Conservation (phyloP, 2,888 invertebrate species). For the Meandrusa payeni region DNA sequence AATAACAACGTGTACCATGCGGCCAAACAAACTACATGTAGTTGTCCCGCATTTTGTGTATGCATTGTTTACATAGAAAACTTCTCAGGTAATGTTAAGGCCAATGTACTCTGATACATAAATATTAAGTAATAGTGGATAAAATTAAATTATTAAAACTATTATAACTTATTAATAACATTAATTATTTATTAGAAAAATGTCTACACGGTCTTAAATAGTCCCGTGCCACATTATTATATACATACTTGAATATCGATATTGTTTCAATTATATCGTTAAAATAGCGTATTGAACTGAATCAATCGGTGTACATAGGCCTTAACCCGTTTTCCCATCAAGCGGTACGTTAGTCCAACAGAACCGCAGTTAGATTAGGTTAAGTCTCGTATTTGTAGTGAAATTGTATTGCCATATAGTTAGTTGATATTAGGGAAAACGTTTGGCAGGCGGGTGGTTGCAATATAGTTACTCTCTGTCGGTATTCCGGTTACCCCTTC, state of each 20-base stretch:
- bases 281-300: slow-evolving; percentile 1
- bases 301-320: slow-evolving; percentile 21
- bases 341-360: slow-evolving; percentile 62
- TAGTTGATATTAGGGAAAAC: slow-evolving; percentile 67
- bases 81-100: slow-evolving; percentile 52
- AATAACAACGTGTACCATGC: slow-evolving; percentile 2
- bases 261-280: slow-evolving; percentile 3
- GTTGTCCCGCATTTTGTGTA: slow-evolving; percentile 30
- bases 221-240: too few species aligned
- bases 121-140: neutral
- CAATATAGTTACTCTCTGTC: slow-evolving; percentile 49
- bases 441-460: slow-evolving; percentile 72
- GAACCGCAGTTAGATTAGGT: slow-evolving; percentile 62
- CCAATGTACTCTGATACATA: slow-evolving; percentile 8
- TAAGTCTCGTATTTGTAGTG: slow-evolving; percentile 69
- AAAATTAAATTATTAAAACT: too few species aligned
- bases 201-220: too few species aligned
- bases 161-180: too few species aligned
- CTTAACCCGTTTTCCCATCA: slow-evolving; percentile 39
- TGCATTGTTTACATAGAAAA: slow-evolving; percentile 57
- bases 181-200: too few species aligned
- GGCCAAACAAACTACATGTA: slow-evolving; percentile 6
- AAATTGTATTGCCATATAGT: slow-evolving; percentile 71
- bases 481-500: slow-evolving; percentile 65
- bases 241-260: slow-evolving; percentile 2